phyloP scores from a whole-genome alignment of 2,888 invertebrate species.

The Neoscelio sp. region DNA sequence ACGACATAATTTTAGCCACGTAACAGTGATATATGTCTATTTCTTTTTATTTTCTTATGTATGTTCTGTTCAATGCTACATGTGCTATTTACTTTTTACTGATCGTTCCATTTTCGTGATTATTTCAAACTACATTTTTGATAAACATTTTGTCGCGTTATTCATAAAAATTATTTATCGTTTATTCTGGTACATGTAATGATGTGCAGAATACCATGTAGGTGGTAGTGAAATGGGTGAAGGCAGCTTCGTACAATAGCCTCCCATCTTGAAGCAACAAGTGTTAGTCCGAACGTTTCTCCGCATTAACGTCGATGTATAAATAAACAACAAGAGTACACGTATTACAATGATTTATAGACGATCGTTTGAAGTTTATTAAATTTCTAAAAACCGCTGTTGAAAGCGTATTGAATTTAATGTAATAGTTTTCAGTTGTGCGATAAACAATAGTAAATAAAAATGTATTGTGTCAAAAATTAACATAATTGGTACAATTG shows the following conservation, averaged over 20 bases:
- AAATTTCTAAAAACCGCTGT: constrained; percentile 15
- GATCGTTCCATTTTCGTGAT: too few species aligned
- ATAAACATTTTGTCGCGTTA: too few species aligned
- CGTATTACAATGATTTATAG: constrained; percentile 48
- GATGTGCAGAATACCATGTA: constrained; percentile 71
- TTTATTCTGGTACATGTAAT: not conserved
- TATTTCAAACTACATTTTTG: too few species aligned
- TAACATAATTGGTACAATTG: too few species aligned
- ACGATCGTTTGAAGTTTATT: constrained; percentile 7
- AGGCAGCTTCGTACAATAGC: constrained; percentile 78
- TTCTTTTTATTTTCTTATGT: too few species aligned
- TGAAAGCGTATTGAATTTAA: constrained; percentile 4
- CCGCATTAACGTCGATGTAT: constrained; percentile 72
- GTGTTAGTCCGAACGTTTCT: constrained; percentile 77
- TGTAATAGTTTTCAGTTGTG: not conserved
- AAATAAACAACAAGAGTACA: constrained; percentile 74
- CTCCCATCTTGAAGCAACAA: constrained; percentile 75
- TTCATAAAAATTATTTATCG: not conserved
- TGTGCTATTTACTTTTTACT: too few species aligned
- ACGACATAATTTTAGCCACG: too few species aligned
- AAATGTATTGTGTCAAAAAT: too few species aligned
- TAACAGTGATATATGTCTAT: too few species aligned
- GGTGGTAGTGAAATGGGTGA: constrained; percentile 81
- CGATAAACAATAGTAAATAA: not conserved
- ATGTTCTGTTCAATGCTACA: too few species aligned